Evolutionary conservation across 2,113 vertebrate species (phyloP), one percentile per base, ranked within the genome.

Genomic region (Phoxinus phoxinus): DNA sequence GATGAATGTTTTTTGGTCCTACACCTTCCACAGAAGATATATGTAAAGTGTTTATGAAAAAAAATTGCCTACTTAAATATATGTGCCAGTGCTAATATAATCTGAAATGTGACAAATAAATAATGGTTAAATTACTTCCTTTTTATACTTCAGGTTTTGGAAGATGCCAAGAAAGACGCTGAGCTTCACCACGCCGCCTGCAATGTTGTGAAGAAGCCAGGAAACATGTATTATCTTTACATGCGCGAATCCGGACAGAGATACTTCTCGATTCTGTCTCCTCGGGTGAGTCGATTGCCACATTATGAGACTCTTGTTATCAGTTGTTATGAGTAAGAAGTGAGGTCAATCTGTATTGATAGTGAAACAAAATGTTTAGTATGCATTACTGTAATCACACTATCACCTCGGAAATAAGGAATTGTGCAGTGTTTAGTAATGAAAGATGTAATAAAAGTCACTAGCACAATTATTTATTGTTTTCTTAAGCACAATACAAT

Each of bases 251-350:
- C 95, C 19, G 97, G 97, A 46, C 98, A 99, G 92, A 93, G 94
- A 0, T 99, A 99, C 91, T 97, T 99, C 93, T 99, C 98, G 30
- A 98, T 99, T 89, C 93, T 99, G 86, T 99, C 98, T 35, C 97
- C 97, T 44, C 91, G 95, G 97, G 98, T 99, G 84, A 11, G 87
- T 78, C 61, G 21, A 41, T 75, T 27, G 30, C 37, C n/a, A 59
- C 21, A 58, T 65, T 86, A 8, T 51, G 9, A 35, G n/a, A 35
- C 2, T 67, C 44, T 35, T 3, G 35, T 25, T 58, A 7, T 84
- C 27, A n/a, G 41, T 15, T 74, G 11, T 25, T 13, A 46, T 9
- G 13, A 65, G 71, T 30, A 17, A 35, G 15, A 27, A 65, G 23
- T 32, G 12, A 35, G 61, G 8, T 35, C 13, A 21, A 32, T 88